Base-by-base conservation (phyloP, 2,113 vertebrate genomes). In the Ophiodon elongatus region DNA sequence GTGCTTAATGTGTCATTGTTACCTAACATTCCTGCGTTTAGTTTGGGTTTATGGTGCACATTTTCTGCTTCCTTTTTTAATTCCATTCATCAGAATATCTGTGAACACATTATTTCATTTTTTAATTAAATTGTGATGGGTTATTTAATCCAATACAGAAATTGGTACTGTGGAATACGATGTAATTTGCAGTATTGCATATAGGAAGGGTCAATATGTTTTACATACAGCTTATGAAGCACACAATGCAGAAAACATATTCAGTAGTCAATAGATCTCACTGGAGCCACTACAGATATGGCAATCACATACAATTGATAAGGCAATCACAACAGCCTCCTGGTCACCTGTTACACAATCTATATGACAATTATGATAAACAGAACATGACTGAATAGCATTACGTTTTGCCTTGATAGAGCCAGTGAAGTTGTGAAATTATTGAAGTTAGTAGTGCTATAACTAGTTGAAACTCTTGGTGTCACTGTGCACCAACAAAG, bases 401-500 rank as follows among this genome's bases (percentile, higher is more conserved):
- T 1, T 1, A 39, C 0, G 0, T 23, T 35, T 35, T 23, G 2
- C 11, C 1, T 27, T 62, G 14, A 45, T 21, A 25, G 10, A 33
- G 1, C 0, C 1, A 29, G 7, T 8, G 31, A 35, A 74, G 13
- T 11, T 80, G 19, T 4, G 21, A 8, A 0, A 0, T 23, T 77
- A 11, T 77, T 64, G 23, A 6, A 23, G 6, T 63, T 47, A 66
- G 2, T 3, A 0, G 15, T 80, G 80, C 76, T 75, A 69, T 88
- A 73, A 67, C 47, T 41, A 15, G 29, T 45, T 59, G 3, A 19
- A 64, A 73, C 89, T 86, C 83, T 82, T 81, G 86, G 89, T 90
- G 89, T 90, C 89, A 88, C 62, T 90, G 86, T 88, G 27, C 74
- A 76, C 81, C 74, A 82, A 81, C 31, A 78, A 84, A 84, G 59